Percentiles rank a stretch among this genome's conserved stretches.
These are phyloP conservation scores for Hofmannophila pseudospretella DNA, from an alignment of 2,888 invertebrate genomes.

Conservation along the genomic window DNA sequence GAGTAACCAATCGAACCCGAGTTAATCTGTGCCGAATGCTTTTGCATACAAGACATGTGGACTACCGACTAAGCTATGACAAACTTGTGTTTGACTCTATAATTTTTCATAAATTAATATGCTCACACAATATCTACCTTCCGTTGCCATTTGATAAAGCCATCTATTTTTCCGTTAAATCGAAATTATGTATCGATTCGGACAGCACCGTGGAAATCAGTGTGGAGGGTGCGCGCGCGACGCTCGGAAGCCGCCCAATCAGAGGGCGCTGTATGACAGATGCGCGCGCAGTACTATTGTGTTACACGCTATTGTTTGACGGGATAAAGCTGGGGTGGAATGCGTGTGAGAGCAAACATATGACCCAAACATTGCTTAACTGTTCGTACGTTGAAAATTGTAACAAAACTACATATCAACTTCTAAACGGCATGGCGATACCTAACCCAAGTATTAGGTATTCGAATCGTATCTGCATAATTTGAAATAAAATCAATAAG, in stretches of 20 bases:
- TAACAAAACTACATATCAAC: constrained; percentile 7
- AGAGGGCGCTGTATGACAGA: constrained; percentile 46
- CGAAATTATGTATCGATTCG: constrained; percentile 61
- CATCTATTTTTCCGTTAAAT: constrained; percentile 43
- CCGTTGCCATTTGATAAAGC: constrained; percentile 2
- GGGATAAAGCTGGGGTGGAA: constrained; percentile 49
- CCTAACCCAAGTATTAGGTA: no score
- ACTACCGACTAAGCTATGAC: no score
- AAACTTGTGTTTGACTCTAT: no score
- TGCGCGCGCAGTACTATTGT: constrained; percentile 63
- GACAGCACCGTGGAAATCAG: constrained; percentile 62
- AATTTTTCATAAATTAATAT: no score
- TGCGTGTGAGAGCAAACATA: constrained; percentile 57
- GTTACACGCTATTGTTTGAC: constrained; percentile 46
- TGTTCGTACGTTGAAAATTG: constrained; percentile 30
- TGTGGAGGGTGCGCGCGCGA: constrained; percentile 53
- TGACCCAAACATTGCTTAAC: constrained; percentile 45
- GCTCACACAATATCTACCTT: no score
- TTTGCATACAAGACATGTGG: no score
- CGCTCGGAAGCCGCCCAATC: constrained; percentile 38
- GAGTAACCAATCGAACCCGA: no score
- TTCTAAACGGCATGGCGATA: no score
- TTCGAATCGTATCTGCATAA: no score
- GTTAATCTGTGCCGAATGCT: no score
- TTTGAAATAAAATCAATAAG: no score